Evolutionary conservation across 2,797 vertebrate species (phyloP).

Genomic region (Liparis tanakae): DNA sequence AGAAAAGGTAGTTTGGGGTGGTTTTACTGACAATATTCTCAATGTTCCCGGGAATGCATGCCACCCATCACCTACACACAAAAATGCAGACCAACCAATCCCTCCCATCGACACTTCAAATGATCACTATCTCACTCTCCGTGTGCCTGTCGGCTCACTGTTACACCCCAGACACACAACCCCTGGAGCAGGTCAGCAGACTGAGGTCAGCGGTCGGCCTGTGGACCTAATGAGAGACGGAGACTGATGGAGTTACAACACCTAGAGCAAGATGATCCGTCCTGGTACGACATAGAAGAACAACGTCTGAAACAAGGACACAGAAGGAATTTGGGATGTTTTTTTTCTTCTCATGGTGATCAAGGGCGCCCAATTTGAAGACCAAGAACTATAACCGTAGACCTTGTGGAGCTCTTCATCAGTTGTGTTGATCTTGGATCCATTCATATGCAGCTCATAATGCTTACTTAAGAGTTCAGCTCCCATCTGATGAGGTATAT

Average conservation of each 20-base stretch:
- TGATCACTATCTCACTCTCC: slow-evolving; percentile 49
- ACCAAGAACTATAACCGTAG: background rate
- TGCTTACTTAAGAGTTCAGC: slow-evolving; percentile 41
- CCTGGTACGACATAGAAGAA: slow-evolving; percentile 11
- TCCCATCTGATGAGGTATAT: slow-evolving; percentile 33
- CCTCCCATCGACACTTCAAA: slow-evolving; percentile 29
- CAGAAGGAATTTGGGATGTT: slow-evolving; percentile 8
- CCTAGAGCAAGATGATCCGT: slow-evolving; percentile 26
- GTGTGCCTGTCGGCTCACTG: slow-evolving; percentile 28
- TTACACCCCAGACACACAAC: slow-evolving; percentile 38
- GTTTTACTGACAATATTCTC: background rate
- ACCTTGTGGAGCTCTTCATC: slow-evolving; percentile 16
- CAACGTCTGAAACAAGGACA: background rate
- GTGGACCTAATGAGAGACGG: slow-evolving; percentile 42
- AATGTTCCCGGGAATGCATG: background rate
- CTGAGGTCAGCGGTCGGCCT: slow-evolving; percentile 54
- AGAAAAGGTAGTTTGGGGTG: background rate
- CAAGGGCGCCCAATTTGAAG: slow-evolving; percentile 36
- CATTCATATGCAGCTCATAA: slow-evolving; percentile 16
- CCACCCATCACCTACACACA: slow-evolving; percentile 11
- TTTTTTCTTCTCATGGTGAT: background rate
- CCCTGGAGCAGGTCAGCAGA: slow-evolving; percentile 46
- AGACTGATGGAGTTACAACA: slow-evolving; percentile 42
- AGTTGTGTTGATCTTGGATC: slow-evolving; percentile 54
- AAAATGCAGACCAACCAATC: slow-evolving; percentile 7